Evolutionary conservation across 2,888 invertebrate species (phyloP).

Genomic region (Andrena marginata): DNA sequence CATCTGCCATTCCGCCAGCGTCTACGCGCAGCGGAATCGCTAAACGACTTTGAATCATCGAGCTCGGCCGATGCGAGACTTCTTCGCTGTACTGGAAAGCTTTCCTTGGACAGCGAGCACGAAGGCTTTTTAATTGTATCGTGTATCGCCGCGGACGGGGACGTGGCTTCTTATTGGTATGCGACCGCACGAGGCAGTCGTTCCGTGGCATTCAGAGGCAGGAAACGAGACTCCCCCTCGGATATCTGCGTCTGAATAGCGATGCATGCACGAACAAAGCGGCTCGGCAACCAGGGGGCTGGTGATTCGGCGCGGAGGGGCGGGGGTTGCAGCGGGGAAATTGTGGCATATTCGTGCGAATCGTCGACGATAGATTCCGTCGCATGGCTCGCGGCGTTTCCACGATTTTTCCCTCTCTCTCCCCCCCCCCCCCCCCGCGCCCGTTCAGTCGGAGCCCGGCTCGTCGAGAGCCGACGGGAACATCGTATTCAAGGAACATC

Average conservation of each 20-base stretch:
- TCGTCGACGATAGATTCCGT: conserved; percentile 64
- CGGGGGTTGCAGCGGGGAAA: conserved; percentile 29
- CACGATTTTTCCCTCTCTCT: conserved; percentile 56
- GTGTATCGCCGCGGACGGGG: neutral
- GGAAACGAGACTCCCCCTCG: conserved; percentile 31
- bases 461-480: conserved; percentile 3
- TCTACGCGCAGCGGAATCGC: neutral
- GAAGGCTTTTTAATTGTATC: conserved; percentile 24
- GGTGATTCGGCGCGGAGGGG: conserved; percentile 48
- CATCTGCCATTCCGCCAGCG: neutral
- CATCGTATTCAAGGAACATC: conserved; percentile 33
- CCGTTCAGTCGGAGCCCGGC: conserved; percentile 13
- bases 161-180: conserved; percentile 30
- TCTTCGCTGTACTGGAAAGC: neutral
- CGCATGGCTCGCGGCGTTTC: conserved; percentile 61
- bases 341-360: conserved; percentile 55
- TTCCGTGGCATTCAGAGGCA: conserved; percentile 28
- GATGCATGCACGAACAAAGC: conserved; percentile 52
- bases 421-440: no score
- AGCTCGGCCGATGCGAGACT: neutral
- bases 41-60: neutral
- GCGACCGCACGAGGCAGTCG: conserved; percentile 20
- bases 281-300: conserved; percentile 20
- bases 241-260: conserved; percentile 45
- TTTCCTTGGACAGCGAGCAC: neutral